Conservation (phyloP, 2,888 invertebrate species). For the Lumbricus terrestris region DNA sequence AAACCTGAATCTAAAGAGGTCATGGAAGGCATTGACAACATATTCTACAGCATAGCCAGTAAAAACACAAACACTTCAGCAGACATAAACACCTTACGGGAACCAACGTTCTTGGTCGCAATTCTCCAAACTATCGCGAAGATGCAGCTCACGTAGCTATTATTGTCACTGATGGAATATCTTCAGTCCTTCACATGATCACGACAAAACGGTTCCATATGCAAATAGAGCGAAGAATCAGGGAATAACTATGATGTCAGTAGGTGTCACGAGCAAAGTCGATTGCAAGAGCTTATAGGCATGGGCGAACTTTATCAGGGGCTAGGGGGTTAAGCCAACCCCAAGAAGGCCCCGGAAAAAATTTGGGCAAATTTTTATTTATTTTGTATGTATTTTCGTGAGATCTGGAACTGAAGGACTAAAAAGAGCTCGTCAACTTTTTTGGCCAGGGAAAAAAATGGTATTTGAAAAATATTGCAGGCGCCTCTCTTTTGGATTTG, state of each 20-base stretch:
- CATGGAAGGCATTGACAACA: background rate
- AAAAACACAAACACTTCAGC: background rate
- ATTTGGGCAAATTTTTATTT: too few species aligned
- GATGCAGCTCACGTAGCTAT: background rate
- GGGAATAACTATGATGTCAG: background rate
- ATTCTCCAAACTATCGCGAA: background rate
- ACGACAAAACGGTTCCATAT: background rate
- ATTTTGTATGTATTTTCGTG: too few species aligned
- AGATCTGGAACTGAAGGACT: too few species aligned
- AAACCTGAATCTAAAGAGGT: background rate
- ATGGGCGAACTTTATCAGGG: too few species aligned
- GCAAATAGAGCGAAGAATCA: background rate
- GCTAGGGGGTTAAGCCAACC: too few species aligned
- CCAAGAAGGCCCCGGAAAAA: too few species aligned
- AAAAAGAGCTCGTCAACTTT: too few species aligned
- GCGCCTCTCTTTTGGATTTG: too few species aligned
- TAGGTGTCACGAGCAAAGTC: background rate
- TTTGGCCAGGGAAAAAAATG: too few species aligned
- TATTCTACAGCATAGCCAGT: background rate
- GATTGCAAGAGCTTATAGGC: background rate
- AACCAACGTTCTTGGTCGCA: background rate
- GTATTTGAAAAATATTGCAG: too few species aligned
- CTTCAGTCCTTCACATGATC: background rate
- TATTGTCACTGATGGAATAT: background rate
- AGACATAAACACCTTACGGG: background rate